Base-by-base conservation (phyloP, 2,888 invertebrate species). In the Isoperla grammatica region DNA sequence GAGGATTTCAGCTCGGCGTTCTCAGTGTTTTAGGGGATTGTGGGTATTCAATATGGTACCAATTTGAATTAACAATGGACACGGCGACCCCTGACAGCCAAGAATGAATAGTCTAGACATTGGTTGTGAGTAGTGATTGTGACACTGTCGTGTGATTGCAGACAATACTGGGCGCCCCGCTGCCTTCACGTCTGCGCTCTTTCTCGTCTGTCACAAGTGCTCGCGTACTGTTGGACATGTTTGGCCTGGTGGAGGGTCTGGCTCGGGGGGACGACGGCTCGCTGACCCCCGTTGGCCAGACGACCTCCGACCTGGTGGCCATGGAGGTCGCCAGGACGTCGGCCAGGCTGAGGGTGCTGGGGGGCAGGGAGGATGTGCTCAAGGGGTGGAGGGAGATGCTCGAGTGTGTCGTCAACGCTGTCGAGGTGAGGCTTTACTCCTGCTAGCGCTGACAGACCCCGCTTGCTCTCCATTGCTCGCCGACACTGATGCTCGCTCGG, bases 391-490 rank as follows among this genome's bases (percentile, higher is more conserved):
- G 82, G 12, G 78, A 77, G 29, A 72, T 76, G 3, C 76, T 83
- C 65, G 84, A 82, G 68, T 73, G 74, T 35, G 74, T 82, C 37
- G 79, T 82, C 15, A 81, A 82, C 68, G 79, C 78, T 67, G 73
- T 84, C 62, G 86, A 87, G 79, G 86, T 86, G 57, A 68, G 74
- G n/a, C 15, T 29, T 8, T 29, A 8, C 29, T 29, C 29, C 29
- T 4, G 29, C 5, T 29, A 29, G 29, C 29, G 29, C 29, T 29
- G 29, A 29, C 29, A 29, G 29, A 8, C 29, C 29, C 8, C 29
- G 29, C n/a, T n/a, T n/a, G n/a, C n/a, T n/a, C n/a, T n/a, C n/a
- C n/a, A n/a, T n/a, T n/a, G n/a, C n/a, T n/a, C n/a, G n/a, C n/a
- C n/a, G n/a, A n/a, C n/a, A n/a, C n/a, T n/a, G n/a, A n/a, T n/a